Conservation (phyloP, 1,140 invertebrate species). For the Drosophila saltans region DNA sequence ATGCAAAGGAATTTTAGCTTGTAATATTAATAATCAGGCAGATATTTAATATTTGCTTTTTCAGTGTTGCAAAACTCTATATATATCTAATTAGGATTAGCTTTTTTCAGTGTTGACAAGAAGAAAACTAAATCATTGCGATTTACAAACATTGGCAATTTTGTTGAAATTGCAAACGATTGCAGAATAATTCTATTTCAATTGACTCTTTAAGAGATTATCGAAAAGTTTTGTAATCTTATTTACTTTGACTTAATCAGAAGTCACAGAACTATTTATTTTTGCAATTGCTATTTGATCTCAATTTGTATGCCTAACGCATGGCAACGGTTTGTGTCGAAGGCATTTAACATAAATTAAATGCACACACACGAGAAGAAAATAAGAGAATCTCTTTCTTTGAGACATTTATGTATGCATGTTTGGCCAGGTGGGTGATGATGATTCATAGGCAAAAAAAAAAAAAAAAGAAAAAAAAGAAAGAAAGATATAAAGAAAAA, state of each 20-base stretch:
- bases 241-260: constrained; percentile 8
- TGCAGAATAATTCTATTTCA: not conserved
- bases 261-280: constrained; percentile 15
- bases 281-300: not conserved
- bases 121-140: not conserved
- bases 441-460: constrained; percentile 60
- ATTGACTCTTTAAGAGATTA: not conserved
- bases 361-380: constrained; percentile 31
- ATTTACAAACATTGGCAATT: not conserved
- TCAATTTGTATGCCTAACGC: constrained; percentile 40
- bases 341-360: constrained; percentile 61
- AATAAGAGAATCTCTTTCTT: constrained; percentile 35
- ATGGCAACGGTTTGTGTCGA: constrained; percentile 26
- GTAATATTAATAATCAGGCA: too few species aligned
- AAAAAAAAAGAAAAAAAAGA: too few species aligned
- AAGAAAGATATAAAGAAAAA: not conserved
- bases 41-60: too few species aligned
- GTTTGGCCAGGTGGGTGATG: constrained; percentile 23
- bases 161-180: not conserved
- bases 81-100: too few species aligned
- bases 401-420: constrained; percentile 34
- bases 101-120: not conserved
- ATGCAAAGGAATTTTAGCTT: too few species aligned
- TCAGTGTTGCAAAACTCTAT: too few species aligned
- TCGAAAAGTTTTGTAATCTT: constrained; percentile 1